Conservation (phyloP, 2,888 invertebrate genomes). For the Brachypalpus laphriformis region DNA sequence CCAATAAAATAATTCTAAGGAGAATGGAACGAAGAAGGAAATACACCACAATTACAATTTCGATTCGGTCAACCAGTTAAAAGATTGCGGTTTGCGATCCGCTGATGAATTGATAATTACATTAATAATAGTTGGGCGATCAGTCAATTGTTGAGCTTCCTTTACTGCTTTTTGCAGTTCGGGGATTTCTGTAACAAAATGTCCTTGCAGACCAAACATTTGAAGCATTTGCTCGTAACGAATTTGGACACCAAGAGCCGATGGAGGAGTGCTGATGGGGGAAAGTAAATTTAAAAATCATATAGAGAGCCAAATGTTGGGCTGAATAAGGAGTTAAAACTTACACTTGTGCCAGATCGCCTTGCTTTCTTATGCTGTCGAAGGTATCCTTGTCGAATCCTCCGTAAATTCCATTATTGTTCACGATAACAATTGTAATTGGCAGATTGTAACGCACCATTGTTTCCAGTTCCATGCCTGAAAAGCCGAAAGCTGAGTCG, state of each 20-base stretch:
- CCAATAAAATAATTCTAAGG: conserved; percentile 63
- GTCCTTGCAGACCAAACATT: conserved; percentile 92
- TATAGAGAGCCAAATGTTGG: background rate
- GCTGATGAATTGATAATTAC: conserved; percentile 94
- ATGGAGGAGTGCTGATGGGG: conserved; percentile 91
- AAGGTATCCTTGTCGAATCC: conserved; percentile 92
- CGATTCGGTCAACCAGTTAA: conserved; percentile 96
- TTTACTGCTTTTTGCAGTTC: conserved; percentile 89
- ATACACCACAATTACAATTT: conserved; percentile 86
- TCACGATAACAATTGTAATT: conserved; percentile 94
- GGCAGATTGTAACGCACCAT: conserved; percentile 97
- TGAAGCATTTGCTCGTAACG: conserved; percentile 95
- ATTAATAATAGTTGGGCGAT: conserved; percentile 94
- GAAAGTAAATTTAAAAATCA: conserved; percentile 75
- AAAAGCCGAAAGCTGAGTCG: conserved; percentile 99
- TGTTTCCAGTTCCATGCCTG: conserved; percentile 99
- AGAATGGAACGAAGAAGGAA: conserved; percentile 51
- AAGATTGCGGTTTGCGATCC: conserved; percentile 94
- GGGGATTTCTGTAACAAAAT: conserved; percentile 90
- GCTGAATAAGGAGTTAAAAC: conserved; percentile 76
- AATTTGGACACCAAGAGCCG: conserved; percentile 89
- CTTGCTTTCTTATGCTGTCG: conserved; percentile 87
- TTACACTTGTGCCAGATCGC: conserved; percentile 90
- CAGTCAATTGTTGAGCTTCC: conserved; percentile 86
- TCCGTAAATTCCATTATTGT: conserved; percentile 97